These are phyloP conservation scores for Melanerpes formicivorus DNA, from an alignment of 2,113 vertebrate genomes.

Conservation along the genomic window DNA sequence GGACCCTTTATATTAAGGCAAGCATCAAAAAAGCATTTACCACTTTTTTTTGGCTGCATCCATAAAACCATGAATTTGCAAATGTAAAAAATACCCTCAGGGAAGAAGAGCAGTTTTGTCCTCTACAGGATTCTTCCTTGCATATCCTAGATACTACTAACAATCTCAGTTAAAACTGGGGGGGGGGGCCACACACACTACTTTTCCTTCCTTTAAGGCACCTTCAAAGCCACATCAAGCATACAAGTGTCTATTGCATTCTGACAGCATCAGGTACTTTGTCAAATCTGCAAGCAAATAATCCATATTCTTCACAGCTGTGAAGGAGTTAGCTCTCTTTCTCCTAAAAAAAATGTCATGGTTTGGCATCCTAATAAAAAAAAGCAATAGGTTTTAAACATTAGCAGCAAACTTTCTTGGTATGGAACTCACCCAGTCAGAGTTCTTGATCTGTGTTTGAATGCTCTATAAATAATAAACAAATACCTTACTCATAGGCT, in stretches of 20 bases:
- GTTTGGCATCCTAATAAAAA: not conserved
- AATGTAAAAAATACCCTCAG: not conserved
- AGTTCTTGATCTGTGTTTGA: not conserved
- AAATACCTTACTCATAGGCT: constrained; percentile 38
- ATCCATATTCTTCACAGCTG: not conserved
- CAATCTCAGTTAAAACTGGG: not conserved
- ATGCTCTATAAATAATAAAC: not conserved
- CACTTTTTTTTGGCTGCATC: not conserved
- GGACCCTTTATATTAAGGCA: not conserved
- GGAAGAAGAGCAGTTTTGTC: not conserved
- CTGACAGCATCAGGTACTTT: not conserved
- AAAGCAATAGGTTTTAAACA: not conserved
- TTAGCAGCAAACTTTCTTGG: not conserved
- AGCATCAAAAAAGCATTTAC: not conserved
- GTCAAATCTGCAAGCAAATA: not conserved
- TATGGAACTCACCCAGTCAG: not conserved
- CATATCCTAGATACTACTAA: not conserved
- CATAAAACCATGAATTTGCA: not conserved
- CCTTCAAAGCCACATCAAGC: not conserved
- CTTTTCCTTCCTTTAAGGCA: not conserved
- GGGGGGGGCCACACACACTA: not conserved
- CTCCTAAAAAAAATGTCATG: not conserved
- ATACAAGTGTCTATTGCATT: not conserved
- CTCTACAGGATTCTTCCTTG: not conserved
- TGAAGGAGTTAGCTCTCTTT: not conserved